Base-by-base conservation (phyloP, 2,888 invertebrate genomes). In the Brachyopa scutellaris region DNA sequence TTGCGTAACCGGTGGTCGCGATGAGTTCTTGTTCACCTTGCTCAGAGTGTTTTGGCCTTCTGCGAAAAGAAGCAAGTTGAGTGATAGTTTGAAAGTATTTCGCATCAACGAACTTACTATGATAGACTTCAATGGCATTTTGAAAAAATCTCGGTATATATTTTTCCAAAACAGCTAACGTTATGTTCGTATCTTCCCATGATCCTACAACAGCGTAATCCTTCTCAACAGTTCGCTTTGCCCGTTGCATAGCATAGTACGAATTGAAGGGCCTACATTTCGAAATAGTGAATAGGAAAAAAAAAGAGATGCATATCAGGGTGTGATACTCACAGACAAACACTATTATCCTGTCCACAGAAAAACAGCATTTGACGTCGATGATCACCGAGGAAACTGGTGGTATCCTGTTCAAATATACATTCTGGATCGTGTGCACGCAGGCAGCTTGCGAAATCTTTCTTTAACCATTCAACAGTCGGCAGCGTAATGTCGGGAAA, bases 171-270 rank as follows among this genome's bases (percentile, higher is more conserved):
- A 96, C 96, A 6, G 94, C 92, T 11, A 96, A 91, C 0, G 96
- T 96, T 1, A 94, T 92, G 90, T 96, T 96, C 89, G 96, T 92
- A 86, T 96, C 96, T 87, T 96, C 96, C 9, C 96, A 92, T 4
- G 96, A 94, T 0, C 96, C 96, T 1, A 96, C 96, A 0, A 96
- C 96, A 0, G 96, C 94, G 87, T 96, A 96, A 86, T 96, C 94
- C 86, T 94, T 92, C 87, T 96, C 96, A 0, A 96, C 96, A n/a
- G 95, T 72, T 49, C 93, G 91, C 90, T 96, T 96, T 0, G 96
- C 96, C 55, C 94, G 92, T 89, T 97, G 95, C 87, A 97, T 89
- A 2, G 96, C 96, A 80, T 94, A 95, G n/a, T 92, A 91, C 2
- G 95, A 95, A 89, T 97, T 96, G 89, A 97, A 96, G 11, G 96